phyloP scores from a whole-genome alignment of 2,888 invertebrate species.

The Catotricha subobsoleta region DNA sequence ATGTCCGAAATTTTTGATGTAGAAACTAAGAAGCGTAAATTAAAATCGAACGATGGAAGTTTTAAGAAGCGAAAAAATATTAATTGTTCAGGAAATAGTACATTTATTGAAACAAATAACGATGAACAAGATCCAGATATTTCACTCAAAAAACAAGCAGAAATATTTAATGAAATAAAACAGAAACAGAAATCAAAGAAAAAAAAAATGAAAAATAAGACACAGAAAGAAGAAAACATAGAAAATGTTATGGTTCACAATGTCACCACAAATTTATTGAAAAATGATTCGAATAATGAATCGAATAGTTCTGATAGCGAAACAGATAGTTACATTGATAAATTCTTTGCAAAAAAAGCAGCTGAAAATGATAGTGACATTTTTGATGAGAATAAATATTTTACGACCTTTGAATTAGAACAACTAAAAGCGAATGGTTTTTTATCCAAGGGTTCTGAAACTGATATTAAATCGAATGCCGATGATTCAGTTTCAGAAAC shows the following conservation, averaged over 20 bases:
- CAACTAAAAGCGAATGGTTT: background rate
- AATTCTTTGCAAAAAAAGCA: no score
- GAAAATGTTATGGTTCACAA: background rate
- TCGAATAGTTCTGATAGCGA: conserved; percentile 4
- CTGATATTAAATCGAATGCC: background rate
- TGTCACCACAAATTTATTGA: background rate
- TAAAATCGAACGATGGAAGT: no score
- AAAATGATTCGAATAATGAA: background rate
- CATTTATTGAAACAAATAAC: conserved; percentile 1
- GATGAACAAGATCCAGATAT: background rate
- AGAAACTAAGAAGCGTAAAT: no score
- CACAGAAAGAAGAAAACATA: background rate
- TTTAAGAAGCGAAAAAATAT: no score
- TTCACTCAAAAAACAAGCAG: no score
- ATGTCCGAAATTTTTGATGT: no score
- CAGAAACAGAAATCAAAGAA: background rate
- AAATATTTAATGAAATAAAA: background rate
- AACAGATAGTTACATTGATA: conserved; percentile 4
- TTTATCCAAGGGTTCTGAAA: conserved; percentile 2
- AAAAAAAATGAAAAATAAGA: background rate
- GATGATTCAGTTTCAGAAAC: no score
- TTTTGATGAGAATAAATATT: conserved; percentile 1
- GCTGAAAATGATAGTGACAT: background rate
- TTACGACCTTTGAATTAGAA: background rate
- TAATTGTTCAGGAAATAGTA: no score